Conservation (phyloP, 1,140 invertebrate species). For the silkworm (Bombyx mori) region ASM3026992v2 NC_085127.1:1791501-1792000, state of each 20-base stretch:
- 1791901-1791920: conserved; percentile 7
- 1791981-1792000: no score
- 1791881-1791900: conserved; percentile 4
- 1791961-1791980: no score
- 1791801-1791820: conserved; percentile 4
- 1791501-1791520: conserved; percentile 40
- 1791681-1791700: conserved; percentile 1
- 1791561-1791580: conserved; percentile 41
- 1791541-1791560: conserved; percentile 38
- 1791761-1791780: conserved; percentile 5
- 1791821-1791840: conserved; percentile 3
- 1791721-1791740: conserved; percentile 1
- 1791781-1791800: conserved; percentile 1
- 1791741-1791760: conserved; percentile 1
- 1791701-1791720: neutral
- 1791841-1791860: conserved; percentile 1
- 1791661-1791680: conserved; percentile 2
- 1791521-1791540: conserved; percentile 49
- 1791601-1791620: conserved; percentile 21
- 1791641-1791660: conserved; percentile 41
- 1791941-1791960: no score
- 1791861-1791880: conserved; percentile 3
- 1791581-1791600: conserved; percentile 36
- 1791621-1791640: conserved; percentile 24
- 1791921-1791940: no score